Conservation (phyloP, 2,888 invertebrate genomes). For the Eristalinus aeneus region DNA sequence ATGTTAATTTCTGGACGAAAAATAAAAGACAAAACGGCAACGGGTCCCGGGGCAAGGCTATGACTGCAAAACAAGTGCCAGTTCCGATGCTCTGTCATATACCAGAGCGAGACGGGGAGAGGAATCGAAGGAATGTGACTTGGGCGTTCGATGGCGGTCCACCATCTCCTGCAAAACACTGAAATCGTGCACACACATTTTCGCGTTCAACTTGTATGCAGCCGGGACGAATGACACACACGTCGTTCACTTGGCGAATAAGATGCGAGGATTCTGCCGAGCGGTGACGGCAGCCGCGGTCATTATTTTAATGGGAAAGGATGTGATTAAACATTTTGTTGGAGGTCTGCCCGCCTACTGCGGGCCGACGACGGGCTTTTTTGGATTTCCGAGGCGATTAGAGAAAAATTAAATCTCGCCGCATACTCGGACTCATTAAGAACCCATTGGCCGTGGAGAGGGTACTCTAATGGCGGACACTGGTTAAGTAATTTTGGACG, state of each 20-base stretch:
- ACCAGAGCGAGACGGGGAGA: not conserved
- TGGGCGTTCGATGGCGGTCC: slow-evolving; percentile 13
- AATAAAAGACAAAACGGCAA: not conserved
- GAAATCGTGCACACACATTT: slow-evolving; percentile 62
- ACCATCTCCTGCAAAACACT: slow-evolving; percentile 34
- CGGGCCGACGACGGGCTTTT: not conserved
- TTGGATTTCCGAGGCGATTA: slow-evolving; percentile 41
- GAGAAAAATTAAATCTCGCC: slow-evolving; percentile 30
- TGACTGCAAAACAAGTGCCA: slow-evolving; percentile 52
- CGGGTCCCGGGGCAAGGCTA: slow-evolving; percentile 1
- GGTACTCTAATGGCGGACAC: slow-evolving; percentile 27
- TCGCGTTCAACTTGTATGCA: slow-evolving; percentile 56
- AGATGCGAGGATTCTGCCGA: slow-evolving; percentile 61
- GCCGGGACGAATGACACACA: slow-evolving; percentile 65
- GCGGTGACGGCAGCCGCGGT: slow-evolving; percentile 1
- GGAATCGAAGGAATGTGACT: slow-evolving; percentile 54
- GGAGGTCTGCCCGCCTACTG: slow-evolving; percentile 29
- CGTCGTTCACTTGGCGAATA: slow-evolving; percentile 65
- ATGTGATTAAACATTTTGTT: slow-evolving; percentile 69
- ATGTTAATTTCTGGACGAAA: slow-evolving; percentile 59
- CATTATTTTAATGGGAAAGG: slow-evolving; percentile 69
- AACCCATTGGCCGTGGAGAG: not conserved
- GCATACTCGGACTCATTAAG: slow-evolving; percentile 35
- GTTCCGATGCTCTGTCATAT: not conserved
- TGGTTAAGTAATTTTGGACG: slow-evolving; percentile 23